phyloP scores from a whole-genome alignment of 2,888 invertebrate genomes.

The Eristalinus aeneus region DNA sequence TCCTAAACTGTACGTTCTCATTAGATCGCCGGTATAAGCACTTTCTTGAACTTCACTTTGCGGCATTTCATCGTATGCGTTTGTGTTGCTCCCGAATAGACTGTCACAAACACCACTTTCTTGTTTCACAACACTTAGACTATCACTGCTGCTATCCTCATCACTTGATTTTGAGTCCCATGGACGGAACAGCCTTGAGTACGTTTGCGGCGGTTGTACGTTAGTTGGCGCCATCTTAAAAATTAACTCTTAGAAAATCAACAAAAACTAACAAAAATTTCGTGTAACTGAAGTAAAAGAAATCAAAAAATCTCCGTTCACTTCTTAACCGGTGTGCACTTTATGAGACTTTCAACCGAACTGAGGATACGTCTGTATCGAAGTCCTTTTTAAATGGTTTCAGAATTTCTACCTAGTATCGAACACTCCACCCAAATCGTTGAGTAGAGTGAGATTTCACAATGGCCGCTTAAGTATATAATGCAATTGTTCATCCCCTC shows the following conservation, averaged over 20 bases:
- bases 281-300: conserved; percentile 12
- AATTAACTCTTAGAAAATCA: not conserved
- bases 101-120: conserved; percentile 51
- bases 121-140: conserved; percentile 63
- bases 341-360: conserved; percentile 77
- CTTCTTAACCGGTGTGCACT: conserved; percentile 71
- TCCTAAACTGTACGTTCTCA: conserved; percentile 20
- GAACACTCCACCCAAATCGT: conserved; percentile 60
- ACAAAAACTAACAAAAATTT: conserved; percentile 52
- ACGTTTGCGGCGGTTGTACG: conserved; percentile 79
- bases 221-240: conserved; percentile 69
- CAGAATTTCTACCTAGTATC: conserved; percentile 62
- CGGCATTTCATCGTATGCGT: conserved; percentile 74
- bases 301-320: conserved; percentile 67
- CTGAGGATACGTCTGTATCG: conserved; percentile 74
- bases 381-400: conserved; percentile 76
- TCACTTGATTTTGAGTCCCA: conserved; percentile 82
- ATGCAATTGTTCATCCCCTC: conserved; percentile 69
- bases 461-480: conserved; percentile 68
- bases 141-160: conserved; percentile 62
- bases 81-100: conserved; percentile 68
- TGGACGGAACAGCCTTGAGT: conserved; percentile 84
- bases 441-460: conserved; percentile 60
- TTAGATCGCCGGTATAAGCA: conserved; percentile 11
- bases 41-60: conserved; percentile 44